phyloP scores from a whole-genome alignment of 2,113 vertebrate genomes.

The Taxidea taxus region DNA sequence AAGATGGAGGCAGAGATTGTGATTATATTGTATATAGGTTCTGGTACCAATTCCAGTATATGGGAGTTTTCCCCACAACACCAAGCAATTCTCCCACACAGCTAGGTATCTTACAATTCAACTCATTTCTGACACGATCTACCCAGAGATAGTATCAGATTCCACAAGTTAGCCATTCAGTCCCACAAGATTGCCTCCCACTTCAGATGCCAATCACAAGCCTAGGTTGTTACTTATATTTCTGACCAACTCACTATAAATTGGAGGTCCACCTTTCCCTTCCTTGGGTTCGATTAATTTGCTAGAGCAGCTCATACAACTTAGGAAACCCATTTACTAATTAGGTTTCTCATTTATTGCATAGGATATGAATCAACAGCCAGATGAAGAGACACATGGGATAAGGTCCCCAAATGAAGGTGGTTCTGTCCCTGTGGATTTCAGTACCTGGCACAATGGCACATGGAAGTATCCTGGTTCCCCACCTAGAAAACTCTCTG shows the following conservation, averaged over 20 bases:
- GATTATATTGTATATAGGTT: not conserved
- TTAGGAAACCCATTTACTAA: not conserved
- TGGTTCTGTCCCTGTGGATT: not conserved
- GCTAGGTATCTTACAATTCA: not conserved
- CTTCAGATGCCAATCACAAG: not conserved
- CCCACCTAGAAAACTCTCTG: not conserved
- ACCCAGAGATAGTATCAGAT: not conserved
- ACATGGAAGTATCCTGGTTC: not conserved
- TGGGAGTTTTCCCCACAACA: not conserved
- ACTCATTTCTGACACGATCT: not conserved
- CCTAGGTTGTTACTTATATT: not conserved
- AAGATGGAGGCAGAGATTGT: not conserved
- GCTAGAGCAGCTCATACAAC: not conserved
- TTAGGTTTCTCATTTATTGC: not conserved
- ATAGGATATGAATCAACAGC: not conserved
- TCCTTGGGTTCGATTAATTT: not conserved
- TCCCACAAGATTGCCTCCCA: not conserved
- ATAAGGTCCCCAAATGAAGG: not conserved
- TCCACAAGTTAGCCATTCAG: not conserved
- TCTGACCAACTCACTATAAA: not conserved
- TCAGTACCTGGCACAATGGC: not conserved
- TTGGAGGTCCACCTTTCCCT: not conserved
- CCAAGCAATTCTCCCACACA: not conserved
- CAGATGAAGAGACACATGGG: not conserved
- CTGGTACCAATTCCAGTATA: not conserved